A percentile compares a stretch with the other conserved stretches of the same genome.
Evolutionary conservation across 2,113 vertebrate species (phyloP).

Genomic region (Illadopsis cleaveri): DNA sequence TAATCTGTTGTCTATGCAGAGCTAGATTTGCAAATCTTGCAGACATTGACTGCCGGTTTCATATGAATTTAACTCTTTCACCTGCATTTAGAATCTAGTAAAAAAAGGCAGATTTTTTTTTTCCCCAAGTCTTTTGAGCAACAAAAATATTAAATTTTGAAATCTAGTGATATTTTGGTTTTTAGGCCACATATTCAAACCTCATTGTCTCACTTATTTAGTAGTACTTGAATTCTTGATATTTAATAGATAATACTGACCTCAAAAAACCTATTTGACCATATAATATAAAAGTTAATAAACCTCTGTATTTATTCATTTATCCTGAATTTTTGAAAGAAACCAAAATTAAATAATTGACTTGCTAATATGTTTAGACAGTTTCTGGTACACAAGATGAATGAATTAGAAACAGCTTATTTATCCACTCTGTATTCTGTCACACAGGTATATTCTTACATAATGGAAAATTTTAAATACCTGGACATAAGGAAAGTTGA

Average conservation of each 20-base stretch:
- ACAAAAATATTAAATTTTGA: background rate
- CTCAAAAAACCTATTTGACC: background rate
- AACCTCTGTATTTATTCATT: background rate
- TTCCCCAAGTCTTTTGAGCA: background rate
- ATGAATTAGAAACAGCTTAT: background rate
- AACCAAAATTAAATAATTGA: background rate
- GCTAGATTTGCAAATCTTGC: background rate
- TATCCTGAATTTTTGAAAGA: background rate
- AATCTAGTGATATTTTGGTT: background rate
- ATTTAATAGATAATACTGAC: background rate
- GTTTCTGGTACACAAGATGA: background rate
- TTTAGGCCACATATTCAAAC: background rate
- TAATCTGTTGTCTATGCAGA: background rate
- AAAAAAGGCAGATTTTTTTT: background rate
- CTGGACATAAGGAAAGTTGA: background rate
- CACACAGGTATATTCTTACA: background rate
- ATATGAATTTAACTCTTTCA: background rate
- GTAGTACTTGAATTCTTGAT: background rate
- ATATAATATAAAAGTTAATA: background rate
- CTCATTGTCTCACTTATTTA: background rate
- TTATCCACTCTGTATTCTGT: background rate
- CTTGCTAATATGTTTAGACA: background rate
- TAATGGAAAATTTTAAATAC: background rate
- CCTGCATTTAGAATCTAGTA: background rate
- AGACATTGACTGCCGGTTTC: background rate